Base-by-base conservation (phyloP, 2,888 invertebrate species). In the Charanyca ferruginea region DNA sequence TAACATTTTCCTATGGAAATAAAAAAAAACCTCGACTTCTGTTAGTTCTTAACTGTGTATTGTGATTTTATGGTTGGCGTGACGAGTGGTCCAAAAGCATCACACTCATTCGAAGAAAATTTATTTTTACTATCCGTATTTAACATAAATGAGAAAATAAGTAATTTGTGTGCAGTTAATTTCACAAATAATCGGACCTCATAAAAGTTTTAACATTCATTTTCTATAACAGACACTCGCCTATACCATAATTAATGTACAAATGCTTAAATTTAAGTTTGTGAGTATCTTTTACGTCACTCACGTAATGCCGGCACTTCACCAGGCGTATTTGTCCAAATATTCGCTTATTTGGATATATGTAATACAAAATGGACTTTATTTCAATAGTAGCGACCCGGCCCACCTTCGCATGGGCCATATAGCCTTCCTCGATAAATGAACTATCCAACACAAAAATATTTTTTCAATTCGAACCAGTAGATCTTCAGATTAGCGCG, bases 1-100 rank as follows among this genome's bases (percentile, higher is more conserved):
- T 88, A 91, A 91, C 89, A 79, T 82, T 91, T 91, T 91, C 90
- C 90, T 80, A 86, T 87, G 90, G 91, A 90, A 90, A 91, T 88
- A 81, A 86, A 79, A 88, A 84, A 42, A 75, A 73, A 61, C 20
- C 69, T 80, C 72, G 80, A 83, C 79, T 73, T 80, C 65, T 83
- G 68, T 84, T 78, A 76, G 62, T 73, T 74, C 70, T 75, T 64
- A 72, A 72, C 66, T 71, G 65, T 67, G 54, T 73, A 63, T 69
- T 75, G 70, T 76, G 66, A 67, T 75, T 71, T 57, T 72, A 54
- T 72, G 66, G 66, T 71, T 66, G 20, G 20, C 60, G n/a, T 48
- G 71, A 71, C 72, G 76, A 79, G 74, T 79, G 73, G 69, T 74
- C 61, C 48, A 32, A 38, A 49, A n/a, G 58, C 49, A 55, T 52